Evolutionary conservation across 2,888 invertebrate genomes (phyloP).

Genomic region (Torymus aiolomorphi): DNA sequence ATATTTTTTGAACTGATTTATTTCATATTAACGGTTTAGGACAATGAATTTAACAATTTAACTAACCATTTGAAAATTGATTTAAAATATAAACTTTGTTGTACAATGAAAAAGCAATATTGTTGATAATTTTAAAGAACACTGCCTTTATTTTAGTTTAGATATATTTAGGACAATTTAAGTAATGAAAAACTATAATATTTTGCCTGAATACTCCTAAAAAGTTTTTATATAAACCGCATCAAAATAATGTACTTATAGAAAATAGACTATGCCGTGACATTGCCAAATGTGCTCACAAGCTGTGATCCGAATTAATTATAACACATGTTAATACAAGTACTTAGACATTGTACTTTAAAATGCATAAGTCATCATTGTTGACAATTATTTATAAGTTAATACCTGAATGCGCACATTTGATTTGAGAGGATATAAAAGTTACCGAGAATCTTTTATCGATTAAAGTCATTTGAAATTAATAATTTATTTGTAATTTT

Average conservation of each 20-base stretch:
- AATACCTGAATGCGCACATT: background rate
- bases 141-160: background rate
- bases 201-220: background rate
- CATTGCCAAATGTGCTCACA: slow-evolving; percentile 56
- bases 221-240: slow-evolving; percentile 1
- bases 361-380: slow-evolving; percentile 13
- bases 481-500: too few relatives aligned
- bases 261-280: slow-evolving; percentile 24
- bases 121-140: background rate
- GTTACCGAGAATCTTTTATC: slow-evolving; percentile 16
- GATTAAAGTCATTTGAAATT: background rate
- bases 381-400: slow-evolving; percentile 25
- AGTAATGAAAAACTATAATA: background rate
- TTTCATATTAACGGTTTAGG: too few relatives aligned
- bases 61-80: too few relatives aligned
- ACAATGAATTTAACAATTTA: too few relatives aligned
- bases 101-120: too few relatives aligned
- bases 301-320: slow-evolving; percentile 52
- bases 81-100: too few relatives aligned
- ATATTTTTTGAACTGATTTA: too few relatives aligned
- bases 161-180: background rate
- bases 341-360: slow-evolving; percentile 29
- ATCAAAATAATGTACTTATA: slow-evolving; percentile 44
- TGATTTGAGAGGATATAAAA: background rate
- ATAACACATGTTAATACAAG: slow-evolving; percentile 23